A percentile compares a stretch with the other conserved stretches of the same genome.
These are phyloP conservation scores for Agriotes lineatus DNA, from an alignment of 2,888 invertebrate genomes.

Conservation along the genomic window DNA sequence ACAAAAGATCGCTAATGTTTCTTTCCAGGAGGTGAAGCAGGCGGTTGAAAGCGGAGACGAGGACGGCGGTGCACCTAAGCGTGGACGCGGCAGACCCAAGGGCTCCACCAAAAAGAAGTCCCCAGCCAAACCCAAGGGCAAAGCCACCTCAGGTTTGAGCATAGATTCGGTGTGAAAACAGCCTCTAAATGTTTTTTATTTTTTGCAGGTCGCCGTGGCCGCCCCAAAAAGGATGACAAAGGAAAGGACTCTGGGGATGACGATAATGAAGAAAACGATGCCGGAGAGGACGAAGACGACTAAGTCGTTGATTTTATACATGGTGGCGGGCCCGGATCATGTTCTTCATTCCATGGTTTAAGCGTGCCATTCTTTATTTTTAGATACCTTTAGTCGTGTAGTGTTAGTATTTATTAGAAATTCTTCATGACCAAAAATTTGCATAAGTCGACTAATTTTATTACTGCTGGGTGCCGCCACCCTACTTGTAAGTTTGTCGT, in stretches of 20 bases:
- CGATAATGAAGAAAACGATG: slow-evolving; percentile 62
- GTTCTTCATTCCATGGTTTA: neutral
- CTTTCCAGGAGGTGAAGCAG: slow-evolving; percentile 49
- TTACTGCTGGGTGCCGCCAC: too few relatives aligned
- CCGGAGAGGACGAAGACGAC: slow-evolving; percentile 59
- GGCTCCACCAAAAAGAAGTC: slow-evolving; percentile 69
- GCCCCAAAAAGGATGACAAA: slow-evolving; percentile 66
- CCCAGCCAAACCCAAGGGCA: slow-evolving; percentile 63
- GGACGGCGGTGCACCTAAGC: slow-evolving; percentile 65
- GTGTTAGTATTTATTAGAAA: neutral
- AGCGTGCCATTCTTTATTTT: neutral
- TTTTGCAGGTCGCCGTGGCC: slow-evolving; percentile 62
- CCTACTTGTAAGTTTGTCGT: too few relatives aligned
- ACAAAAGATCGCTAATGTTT: neutral
- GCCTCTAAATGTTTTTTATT: neutral
- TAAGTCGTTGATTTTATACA: slow-evolving; percentile 43
- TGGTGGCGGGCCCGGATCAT: neutral
- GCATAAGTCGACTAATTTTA: neutral
- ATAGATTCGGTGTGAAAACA: neutral
- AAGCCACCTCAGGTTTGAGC: slow-evolving; percentile 50
- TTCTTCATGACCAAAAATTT: slow-evolving; percentile 5
- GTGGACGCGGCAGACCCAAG: slow-evolving; percentile 71
- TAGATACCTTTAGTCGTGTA: neutral
- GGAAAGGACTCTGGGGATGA: slow-evolving; percentile 63
- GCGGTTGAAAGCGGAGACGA: slow-evolving; percentile 55